These are phyloP conservation scores for Laticauda laticaudata DNA, from an alignment of 2,113 vertebrate species.

Conservation along the genomic window DNA sequence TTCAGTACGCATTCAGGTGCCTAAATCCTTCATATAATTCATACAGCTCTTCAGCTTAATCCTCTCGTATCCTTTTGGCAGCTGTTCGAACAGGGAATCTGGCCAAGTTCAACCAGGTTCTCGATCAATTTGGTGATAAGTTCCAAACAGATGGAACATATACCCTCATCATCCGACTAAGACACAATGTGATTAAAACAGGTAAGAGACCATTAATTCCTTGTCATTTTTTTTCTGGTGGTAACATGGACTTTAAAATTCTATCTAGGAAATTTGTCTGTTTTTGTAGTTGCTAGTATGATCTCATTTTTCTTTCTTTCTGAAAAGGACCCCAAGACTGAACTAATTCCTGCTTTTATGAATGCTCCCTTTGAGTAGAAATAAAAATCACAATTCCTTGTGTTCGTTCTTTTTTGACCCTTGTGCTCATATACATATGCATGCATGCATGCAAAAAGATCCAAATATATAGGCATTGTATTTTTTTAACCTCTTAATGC, in stretches of 20 bases:
- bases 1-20: accelerated
- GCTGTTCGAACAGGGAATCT: constrained; percentile 94
- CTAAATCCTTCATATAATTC: not conserved
- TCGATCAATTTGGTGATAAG: constrained; percentile 97
- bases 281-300: not conserved
- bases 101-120: constrained; percentile 94
- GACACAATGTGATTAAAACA: constrained; percentile 99
- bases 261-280: too few species aligned
- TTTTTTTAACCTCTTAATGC: accelerated
- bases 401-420: not conserved
- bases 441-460: too few species aligned
- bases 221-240: not conserved
- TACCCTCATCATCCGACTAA: constrained; percentile 94
- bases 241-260: not conserved
- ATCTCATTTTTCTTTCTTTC: not conserved
- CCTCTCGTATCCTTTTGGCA: constrained; percentile 39
- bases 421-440: not conserved
- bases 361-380: not conserved
- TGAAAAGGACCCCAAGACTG: not conserved
- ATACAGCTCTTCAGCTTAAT: accelerated
- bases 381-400: not conserved
- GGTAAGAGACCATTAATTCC: constrained; percentile 67
- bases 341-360: not conserved
- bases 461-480: not conserved
- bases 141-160: constrained; percentile 96